Evolutionary conservation across 2,113 vertebrate species (phyloP).

Genomic region (Silurus asotus): DNA sequence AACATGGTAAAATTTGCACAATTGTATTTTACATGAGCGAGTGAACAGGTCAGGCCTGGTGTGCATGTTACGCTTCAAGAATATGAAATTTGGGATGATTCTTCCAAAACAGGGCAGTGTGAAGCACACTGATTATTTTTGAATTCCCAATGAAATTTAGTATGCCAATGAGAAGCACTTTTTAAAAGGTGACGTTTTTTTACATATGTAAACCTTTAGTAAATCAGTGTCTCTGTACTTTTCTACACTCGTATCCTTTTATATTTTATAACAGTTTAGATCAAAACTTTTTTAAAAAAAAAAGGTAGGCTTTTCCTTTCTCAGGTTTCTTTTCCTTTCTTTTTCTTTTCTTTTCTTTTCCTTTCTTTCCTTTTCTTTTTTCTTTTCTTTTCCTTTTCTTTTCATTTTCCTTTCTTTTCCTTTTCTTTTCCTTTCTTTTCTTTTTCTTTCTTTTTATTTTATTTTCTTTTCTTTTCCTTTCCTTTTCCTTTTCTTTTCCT

Average conservation of each 20-base stretch:
- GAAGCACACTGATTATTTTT: slow-evolving; percentile 12
- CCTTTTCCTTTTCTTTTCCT: too few relatives aligned
- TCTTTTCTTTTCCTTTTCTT: too few relatives aligned
- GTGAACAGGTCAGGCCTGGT: background rate
- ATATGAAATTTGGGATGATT: slow-evolving; percentile 1
- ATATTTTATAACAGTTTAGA: background rate
- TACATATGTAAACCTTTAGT: background rate
- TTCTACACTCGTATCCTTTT: background rate
- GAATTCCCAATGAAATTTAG: slow-evolving; percentile 9
- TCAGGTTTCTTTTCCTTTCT: background rate
- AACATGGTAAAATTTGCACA: background rate
- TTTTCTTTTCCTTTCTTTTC: too few relatives aligned
- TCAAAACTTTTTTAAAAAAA: background rate
- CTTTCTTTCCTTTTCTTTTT: too few relatives aligned
- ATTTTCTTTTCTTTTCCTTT: too few relatives aligned
- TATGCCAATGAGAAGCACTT: background rate
- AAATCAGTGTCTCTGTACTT: background rate
- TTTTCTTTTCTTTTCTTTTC: background rate
- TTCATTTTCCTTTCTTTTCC: too few relatives aligned
- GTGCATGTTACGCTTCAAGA: background rate
- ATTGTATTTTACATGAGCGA: background rate
- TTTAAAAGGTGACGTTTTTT: background rate
- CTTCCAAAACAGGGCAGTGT: slow-evolving; percentile 7
- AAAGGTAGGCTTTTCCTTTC: background rate
- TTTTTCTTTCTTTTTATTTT: too few relatives aligned